Evolutionary conservation across 2,113 vertebrate species (phyloP).

Genomic region (Benitochromis conjunctus): DNA sequence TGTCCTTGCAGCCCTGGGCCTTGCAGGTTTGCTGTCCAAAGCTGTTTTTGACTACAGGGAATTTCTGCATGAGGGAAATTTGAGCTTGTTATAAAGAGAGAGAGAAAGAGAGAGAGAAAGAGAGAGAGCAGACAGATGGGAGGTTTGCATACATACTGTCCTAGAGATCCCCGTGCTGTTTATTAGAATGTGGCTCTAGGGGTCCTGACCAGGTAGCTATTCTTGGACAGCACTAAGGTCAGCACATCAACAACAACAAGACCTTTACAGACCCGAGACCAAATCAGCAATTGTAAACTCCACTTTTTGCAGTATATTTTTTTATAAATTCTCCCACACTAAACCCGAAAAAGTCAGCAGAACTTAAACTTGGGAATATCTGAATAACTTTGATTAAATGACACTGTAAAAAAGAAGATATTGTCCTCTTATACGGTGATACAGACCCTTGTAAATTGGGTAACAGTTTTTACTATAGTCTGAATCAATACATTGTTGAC

Average conservation of each 20-base stretch:
- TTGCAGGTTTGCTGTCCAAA: constrained; percentile 53
- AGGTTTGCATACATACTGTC: constrained; percentile 21
- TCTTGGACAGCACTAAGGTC: constrained; percentile 53
- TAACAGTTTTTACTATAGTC: background rate
- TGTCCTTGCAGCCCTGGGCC: constrained; percentile 52
- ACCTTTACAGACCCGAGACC: background rate
- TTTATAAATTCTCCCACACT: background rate
- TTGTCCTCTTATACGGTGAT: background rate
- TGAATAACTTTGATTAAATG: background rate
- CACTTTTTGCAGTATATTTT: background rate
- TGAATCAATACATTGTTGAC: background rate
- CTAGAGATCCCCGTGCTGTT: constrained; percentile 36
- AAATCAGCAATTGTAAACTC: background rate
- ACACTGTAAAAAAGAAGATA: background rate
- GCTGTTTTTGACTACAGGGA: constrained; percentile 52
- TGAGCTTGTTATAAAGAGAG: constrained; percentile 54
- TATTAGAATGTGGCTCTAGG: constrained; percentile 52
- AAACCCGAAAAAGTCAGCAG: background rate
- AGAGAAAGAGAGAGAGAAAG: constrained; percentile 13
- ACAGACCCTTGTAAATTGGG: background rate
- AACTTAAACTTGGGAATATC: background rate
- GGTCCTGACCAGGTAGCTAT: constrained; percentile 41
- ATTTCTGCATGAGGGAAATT: constrained; percentile 49
- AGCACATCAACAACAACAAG: constrained; percentile 32
- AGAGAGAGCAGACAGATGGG: background rate